Percentiles rank a stretch among this genome's conserved stretches.
These are phyloP conservation scores for Drosophila quadrilineata DNA, from an alignment of 1,140 invertebrate species.

Conservation along the genomic window DNA sequence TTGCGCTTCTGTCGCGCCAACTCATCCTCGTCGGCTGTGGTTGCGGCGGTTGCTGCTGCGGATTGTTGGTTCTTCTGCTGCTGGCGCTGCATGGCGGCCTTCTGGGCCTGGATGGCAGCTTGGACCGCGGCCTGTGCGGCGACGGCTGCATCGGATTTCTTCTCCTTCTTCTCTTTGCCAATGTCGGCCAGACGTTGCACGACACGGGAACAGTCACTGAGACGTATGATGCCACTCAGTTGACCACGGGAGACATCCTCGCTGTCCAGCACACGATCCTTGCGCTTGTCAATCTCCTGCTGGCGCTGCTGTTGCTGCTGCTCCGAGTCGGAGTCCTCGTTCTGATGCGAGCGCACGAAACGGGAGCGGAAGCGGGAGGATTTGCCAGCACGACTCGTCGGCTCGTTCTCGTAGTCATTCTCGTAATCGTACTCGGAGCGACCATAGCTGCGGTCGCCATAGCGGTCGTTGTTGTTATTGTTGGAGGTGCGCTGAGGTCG, in stretches of 20 bases:
- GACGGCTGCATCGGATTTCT: slow-evolving; percentile 82
- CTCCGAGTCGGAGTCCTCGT: slow-evolving; percentile 87
- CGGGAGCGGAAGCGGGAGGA: slow-evolving; percentile 87
- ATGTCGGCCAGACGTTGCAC: slow-evolving; percentile 93
- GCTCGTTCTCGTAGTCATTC: slow-evolving; percentile 85
- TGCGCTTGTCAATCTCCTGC: slow-evolving; percentile 86
- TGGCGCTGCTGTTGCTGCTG: slow-evolving; percentile 82
- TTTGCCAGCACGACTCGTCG: slow-evolving; percentile 77
- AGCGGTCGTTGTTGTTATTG: slow-evolving; percentile 77
- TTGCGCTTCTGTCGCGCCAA: slow-evolving; percentile 94
- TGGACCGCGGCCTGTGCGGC: slow-evolving; percentile 82
- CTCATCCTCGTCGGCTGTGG: slow-evolving; percentile 95
- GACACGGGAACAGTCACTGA: slow-evolving; percentile 93
- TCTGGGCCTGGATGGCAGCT: slow-evolving; percentile 82
- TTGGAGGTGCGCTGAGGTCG: slow-evolving; percentile 82
- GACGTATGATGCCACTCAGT: slow-evolving; percentile 93
- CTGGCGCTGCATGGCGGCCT: slow-evolving; percentile 80
- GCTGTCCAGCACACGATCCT: slow-evolving; percentile 92
- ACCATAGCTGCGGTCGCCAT: slow-evolving; percentile 82
- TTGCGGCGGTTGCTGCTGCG: no score
- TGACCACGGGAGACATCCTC: slow-evolving; percentile 94
- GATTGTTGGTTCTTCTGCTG: slow-evolving; percentile 77
- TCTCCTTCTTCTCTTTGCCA: slow-evolving; percentile 89
- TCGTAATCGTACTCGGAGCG: slow-evolving; percentile 85
- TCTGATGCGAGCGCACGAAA: slow-evolving; percentile 86